A percentile compares a stretch with the other conserved stretches of the same genome.
These are phyloP conservation scores for Ochotona princeps DNA, from an alignment of 2,113 vertebrate species.

Conservation along the genomic window DNA sequence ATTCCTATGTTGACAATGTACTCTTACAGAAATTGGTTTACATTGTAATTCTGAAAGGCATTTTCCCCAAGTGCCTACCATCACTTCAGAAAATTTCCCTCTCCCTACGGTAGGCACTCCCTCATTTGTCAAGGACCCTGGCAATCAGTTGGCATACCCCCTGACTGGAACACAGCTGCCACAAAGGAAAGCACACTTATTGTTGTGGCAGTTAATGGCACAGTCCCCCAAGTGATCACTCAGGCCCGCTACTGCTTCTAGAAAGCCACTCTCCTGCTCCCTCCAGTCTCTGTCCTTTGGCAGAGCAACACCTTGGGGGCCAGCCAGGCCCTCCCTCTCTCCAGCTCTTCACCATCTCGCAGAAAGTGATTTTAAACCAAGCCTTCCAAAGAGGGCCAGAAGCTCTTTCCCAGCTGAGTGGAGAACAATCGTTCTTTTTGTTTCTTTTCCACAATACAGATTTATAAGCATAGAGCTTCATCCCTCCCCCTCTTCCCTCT, in stretches of 20 bases:
- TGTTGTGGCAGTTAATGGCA: not conserved
- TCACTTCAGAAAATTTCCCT: not conserved
- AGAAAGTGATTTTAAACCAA: conserved; percentile 2
- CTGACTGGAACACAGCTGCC: not conserved
- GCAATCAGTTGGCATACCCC: not conserved
- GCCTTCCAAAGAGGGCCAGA: not conserved
- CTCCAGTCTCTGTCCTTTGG: not conserved
- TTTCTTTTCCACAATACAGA: too few relatives aligned
- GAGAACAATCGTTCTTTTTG: not conserved
- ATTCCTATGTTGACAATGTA: not conserved
- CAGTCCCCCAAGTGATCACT: not conserved
- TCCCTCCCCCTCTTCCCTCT: too few relatives aligned
- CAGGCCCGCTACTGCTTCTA: not conserved
- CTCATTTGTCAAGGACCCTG: not conserved
- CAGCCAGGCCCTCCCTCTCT: not conserved
- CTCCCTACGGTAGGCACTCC: not conserved
- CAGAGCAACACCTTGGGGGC: not conserved
- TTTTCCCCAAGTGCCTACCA: conserved; percentile 22
- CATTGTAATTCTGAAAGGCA: not conserved
- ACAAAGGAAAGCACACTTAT: not conserved
- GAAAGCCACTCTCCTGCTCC: not conserved
- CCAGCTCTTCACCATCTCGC: not conserved
- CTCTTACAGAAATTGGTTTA: not conserved
- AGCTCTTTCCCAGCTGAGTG: not conserved
- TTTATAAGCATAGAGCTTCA: too few relatives aligned